phyloP scores from a whole-genome alignment of 2,113 vertebrate species.

The Ammospiza caudacuta region DNA sequence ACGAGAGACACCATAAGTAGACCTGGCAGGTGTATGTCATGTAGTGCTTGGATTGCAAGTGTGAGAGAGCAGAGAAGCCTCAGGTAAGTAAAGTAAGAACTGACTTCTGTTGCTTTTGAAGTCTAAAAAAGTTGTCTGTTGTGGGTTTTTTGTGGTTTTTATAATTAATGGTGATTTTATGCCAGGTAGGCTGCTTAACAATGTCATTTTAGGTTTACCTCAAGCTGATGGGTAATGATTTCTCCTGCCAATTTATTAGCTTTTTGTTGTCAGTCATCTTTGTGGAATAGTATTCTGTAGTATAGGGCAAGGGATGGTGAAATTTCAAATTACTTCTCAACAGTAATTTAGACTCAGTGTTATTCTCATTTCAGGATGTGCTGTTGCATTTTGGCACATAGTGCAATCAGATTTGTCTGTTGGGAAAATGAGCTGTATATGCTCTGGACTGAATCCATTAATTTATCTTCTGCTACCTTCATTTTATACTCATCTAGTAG shows the following conservation, averaged over 20 bases:
- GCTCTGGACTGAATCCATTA: neutral
- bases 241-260: neutral
- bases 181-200: neutral
- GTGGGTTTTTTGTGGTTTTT: neutral
- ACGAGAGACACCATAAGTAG: neutral
- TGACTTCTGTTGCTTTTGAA: neutral
- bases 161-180: neutral
- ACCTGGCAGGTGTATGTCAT: neutral
- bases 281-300: neutral
- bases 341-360: neutral
- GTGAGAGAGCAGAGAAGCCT: neutral
- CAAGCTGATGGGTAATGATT: neutral
- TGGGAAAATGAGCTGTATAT: neutral
- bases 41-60: neutral
- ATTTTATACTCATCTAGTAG: neutral
- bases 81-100: constrained; percentile 16
- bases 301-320: neutral
- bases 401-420: neutral
- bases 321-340: neutral
- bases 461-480: neutral
- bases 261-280: neutral
- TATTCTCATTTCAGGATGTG: neutral
- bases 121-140: neutral
- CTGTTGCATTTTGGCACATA: neutral
- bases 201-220: neutral